Percentiles rank a stretch among this genome's conserved stretches.
phyloP scores from a whole-genome alignment of 2,888 invertebrate genomes.

The Drepanosiphum platanoidis region DNA sequence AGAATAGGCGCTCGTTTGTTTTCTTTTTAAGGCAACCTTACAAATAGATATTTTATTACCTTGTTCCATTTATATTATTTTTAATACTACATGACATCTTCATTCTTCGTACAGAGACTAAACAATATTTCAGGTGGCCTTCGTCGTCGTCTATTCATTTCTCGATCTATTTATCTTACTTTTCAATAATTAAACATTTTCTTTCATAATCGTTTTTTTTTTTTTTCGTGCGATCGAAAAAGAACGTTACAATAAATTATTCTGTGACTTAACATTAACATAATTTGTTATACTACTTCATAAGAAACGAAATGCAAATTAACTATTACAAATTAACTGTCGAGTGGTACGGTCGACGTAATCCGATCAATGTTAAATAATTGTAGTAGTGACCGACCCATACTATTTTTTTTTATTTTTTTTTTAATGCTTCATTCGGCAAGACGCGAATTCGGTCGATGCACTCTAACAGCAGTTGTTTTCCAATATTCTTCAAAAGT shows the following conservation, averaged over 20 bases:
- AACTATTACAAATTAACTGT: background rate
- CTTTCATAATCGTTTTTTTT: background rate
- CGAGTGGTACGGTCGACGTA: too few species aligned
- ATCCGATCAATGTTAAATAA: too few species aligned
- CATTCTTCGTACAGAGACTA: background rate
- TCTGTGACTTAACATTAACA: background rate
- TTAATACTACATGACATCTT: conserved; percentile 19
- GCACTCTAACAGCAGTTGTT: too few species aligned
- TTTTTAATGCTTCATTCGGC: too few species aligned
- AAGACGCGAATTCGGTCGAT: too few species aligned
- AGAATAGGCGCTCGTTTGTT: background rate
- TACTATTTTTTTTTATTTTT: too few species aligned
- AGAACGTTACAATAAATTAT: background rate
- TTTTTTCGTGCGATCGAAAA: background rate
- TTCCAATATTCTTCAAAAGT: too few species aligned
- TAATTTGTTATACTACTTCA: background rate
- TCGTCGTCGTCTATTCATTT: conserved; percentile 1
- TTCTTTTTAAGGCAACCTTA: background rate
- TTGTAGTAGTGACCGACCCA: too few species aligned
- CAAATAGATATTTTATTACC: conserved; percentile 11
- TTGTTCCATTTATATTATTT: conserved; percentile 42
- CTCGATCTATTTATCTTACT: background rate
- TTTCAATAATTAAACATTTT: background rate
- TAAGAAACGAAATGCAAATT: background rate
- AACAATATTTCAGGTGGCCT: conserved; percentile 21